A percentile compares a stretch with the other conserved stretches of the same genome.
These are phyloP conservation scores for Seira musarum DNA, from an alignment of 2,888 invertebrate genomes.

Conservation along the genomic window DNA sequence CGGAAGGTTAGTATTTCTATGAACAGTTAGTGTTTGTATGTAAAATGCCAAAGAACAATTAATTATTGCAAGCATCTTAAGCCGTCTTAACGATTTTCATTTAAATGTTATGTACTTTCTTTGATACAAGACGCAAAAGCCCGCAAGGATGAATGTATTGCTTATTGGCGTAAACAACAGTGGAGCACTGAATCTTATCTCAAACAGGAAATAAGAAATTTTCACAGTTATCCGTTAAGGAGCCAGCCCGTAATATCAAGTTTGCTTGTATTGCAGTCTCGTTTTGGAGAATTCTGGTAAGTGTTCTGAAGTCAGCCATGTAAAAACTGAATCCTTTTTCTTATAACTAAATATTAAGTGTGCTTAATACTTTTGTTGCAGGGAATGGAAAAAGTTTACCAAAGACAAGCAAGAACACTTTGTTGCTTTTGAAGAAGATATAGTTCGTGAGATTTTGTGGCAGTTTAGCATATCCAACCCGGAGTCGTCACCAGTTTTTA, in stretches of 20 bases:
- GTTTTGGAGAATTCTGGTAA: slow-evolving; percentile 67
- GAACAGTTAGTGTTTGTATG: too few species aligned
- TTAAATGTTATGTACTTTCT: too few species aligned
- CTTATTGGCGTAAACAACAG: slow-evolving; percentile 47
- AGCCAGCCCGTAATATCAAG: slow-evolving; percentile 62
- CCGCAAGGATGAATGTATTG: too few species aligned
- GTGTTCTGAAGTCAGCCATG: too few species aligned
- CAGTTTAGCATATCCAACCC: slow-evolving; percentile 45
- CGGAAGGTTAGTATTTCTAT: background rate
- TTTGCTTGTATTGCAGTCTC: slow-evolving; percentile 50
- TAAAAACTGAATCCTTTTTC: too few species aligned
- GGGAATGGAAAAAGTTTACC: slow-evolving; percentile 61
- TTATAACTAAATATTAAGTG: too few species aligned
- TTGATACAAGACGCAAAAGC: too few species aligned
- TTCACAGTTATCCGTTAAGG: slow-evolving; percentile 27
- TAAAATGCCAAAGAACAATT: too few species aligned
- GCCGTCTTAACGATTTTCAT: too few species aligned
- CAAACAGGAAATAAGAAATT: slow-evolving; percentile 30
- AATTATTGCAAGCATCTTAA: too few species aligned
- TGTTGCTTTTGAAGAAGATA: slow-evolving; percentile 51
- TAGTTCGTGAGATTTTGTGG: slow-evolving; percentile 65
- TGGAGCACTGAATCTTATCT: slow-evolving; percentile 30
- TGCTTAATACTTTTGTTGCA: slow-evolving; percentile 28
- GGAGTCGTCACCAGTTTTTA: slow-evolving; percentile 53
- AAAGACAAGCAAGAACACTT: background rate